phyloP scores from a whole-genome alignment of 1,140 invertebrate species.

The Aphelenchoides besseyi region DNA sequence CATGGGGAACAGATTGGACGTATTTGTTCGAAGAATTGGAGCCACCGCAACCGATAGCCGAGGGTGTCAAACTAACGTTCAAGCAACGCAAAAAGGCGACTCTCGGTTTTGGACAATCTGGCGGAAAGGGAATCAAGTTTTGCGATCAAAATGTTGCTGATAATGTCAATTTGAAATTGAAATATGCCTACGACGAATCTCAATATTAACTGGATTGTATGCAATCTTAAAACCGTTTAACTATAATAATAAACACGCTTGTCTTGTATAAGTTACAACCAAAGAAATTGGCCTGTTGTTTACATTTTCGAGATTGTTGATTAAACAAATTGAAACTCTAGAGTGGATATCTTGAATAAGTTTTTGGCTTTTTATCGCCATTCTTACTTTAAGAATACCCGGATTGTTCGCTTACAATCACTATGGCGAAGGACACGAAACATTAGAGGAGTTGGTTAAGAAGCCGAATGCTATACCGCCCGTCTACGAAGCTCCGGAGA shows the following conservation, averaged over 20 bases:
- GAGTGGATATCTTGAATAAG: no score
- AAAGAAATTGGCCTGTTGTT: no score
- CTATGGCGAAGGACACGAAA: background rate
- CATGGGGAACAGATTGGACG: conserved; percentile 44
- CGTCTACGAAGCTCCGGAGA: background rate
- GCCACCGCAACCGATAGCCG: conserved; percentile 18
- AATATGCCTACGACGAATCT: background rate
- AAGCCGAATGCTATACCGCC: background rate
- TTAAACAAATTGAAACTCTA: no score
- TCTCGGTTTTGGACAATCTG: conserved; percentile 32
- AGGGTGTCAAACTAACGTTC: conserved; percentile 34
- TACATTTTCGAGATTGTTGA: no score
- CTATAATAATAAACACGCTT: no score
- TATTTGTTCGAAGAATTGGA: conserved; percentile 40
- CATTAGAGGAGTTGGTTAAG: background rate
- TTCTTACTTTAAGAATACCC: background rate
- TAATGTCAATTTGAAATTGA: background rate
- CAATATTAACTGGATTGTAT: no score
- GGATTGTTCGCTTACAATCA: background rate
- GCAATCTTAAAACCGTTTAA: no score
- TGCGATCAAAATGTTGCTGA: background rate
- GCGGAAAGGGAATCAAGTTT: background rate
- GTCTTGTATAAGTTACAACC: no score
- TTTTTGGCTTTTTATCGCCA: no score
- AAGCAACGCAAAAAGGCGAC: conserved; percentile 52